A percentile compares a stretch with the other conserved stretches of the same genome.
These are phyloP conservation scores for Tautogolabrus adspersus DNA, from an alignment of 2,113 vertebrate genomes.

Conservation along the genomic window DNA sequence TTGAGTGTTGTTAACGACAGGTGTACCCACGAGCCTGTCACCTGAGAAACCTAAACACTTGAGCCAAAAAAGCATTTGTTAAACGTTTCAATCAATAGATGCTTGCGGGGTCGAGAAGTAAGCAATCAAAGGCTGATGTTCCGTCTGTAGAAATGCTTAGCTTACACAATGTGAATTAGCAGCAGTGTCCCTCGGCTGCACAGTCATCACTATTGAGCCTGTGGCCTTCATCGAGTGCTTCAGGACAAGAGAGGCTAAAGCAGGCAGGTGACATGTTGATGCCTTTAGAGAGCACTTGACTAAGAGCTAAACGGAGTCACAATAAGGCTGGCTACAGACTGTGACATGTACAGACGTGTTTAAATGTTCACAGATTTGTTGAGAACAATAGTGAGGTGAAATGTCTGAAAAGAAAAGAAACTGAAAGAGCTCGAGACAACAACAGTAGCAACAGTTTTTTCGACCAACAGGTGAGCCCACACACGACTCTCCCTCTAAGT, in stretches of 20 bases:
- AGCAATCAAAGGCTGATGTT: slow-evolving; percentile 53
- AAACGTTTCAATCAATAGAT: slow-evolving; percentile 54
- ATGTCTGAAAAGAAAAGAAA: background rate
- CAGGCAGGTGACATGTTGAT: slow-evolving; percentile 24
- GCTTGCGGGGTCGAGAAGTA: slow-evolving; percentile 37
- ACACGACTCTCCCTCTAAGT: background rate
- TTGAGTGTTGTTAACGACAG: background rate
- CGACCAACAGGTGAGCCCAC: slow-evolving; percentile 35
- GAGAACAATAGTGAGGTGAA: background rate
- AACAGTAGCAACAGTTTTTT: no score
- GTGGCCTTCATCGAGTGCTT: slow-evolving; percentile 7
- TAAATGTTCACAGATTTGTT: background rate
- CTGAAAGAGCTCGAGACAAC: background rate
- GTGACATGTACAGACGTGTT: slow-evolving; percentile 10
- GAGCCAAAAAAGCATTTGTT: slow-evolving; percentile 35
- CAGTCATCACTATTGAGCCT: slow-evolving; percentile 53
- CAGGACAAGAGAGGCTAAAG: background rate
- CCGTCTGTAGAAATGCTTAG: slow-evolving; percentile 66
- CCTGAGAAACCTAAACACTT: slow-evolving; percentile 16
- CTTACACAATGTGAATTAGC: slow-evolving; percentile 57
- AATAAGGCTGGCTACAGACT: slow-evolving; percentile 38
- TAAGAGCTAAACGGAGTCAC: slow-evolving; percentile 26
- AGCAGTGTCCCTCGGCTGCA: slow-evolving; percentile 35
- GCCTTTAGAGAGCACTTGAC: slow-evolving; percentile 12
- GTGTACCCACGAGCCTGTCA: background rate